Conservation (phyloP, 2,888 invertebrate species). For the Patella depressa region DNA sequence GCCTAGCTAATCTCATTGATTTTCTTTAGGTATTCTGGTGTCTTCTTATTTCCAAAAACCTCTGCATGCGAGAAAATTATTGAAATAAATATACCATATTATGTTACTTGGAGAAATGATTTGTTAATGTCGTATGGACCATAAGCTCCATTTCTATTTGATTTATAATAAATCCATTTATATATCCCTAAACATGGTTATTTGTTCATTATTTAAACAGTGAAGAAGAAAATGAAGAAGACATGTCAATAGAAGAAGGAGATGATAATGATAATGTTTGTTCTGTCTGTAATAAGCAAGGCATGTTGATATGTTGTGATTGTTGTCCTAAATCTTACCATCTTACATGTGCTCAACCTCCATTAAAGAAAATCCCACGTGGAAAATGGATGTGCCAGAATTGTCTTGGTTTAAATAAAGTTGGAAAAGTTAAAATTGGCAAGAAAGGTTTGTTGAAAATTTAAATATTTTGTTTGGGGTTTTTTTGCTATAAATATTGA, state of each 20-base stretch:
- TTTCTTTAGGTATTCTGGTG: too few species aligned
- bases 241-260: constrained; percentile 41
- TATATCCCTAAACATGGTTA: background rate
- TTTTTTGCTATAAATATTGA: background rate
- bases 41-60: too few species aligned
- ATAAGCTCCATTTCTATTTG: too few species aligned
- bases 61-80: too few species aligned
- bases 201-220: background rate
- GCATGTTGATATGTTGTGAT: constrained; percentile 60
- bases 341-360: constrained; percentile 57
- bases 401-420: constrained; percentile 50
- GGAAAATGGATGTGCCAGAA: constrained; percentile 63
- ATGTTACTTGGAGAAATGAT: background rate
- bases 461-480: background rate
- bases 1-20: too few species aligned
- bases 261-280: constrained; percentile 53
- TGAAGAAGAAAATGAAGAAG: constrained; percentile 43
- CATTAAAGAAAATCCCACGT: constrained; percentile 59
- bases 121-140: too few species aligned
- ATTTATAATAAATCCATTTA: background rate
- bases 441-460: constrained; percentile 1
- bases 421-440: constrained; percentile 46
- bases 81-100: too few species aligned
- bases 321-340: constrained; percentile 61
- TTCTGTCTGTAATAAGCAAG: constrained; percentile 55